Evolutionary conservation across 1,140 invertebrate genomes (phyloP), one percentile per base, ranked within the genome.

Genomic region (Acromyrmex echinatior): DNA sequence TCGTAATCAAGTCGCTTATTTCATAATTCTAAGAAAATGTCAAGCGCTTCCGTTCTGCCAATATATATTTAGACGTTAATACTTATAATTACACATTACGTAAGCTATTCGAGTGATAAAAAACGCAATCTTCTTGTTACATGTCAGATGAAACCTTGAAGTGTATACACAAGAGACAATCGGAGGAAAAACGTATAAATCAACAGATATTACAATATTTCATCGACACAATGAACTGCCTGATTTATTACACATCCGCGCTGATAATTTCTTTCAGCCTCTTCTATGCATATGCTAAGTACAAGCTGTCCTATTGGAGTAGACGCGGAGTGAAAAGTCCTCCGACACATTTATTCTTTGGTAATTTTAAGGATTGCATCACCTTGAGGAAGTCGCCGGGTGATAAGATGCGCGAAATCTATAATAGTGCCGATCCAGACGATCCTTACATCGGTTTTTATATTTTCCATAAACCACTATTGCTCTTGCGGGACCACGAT

Each of bases 381-480:
- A 89, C 86, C 0, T 89, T 94, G 12, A 68, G 87, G 88, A 93
- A 92, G 82, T 51, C 93, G 1, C 92, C 93, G 0, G 88, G 96
- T 94, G 92, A 95, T 39, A 86, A 92, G 0, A 60, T 94, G 6
- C 91, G 91, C 21, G 87, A 93, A 3, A 93, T 94, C 18, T 94
- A 94, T 51, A 87, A 94, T 39, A 78, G 21, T 28, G 93, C 91
- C 16, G 62, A 92, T 56, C 28, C 81, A 0, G 70, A 92, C 3
- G 93, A 92, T 21, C 92, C 92, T 0, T 95, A 93, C 70, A 86
- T 94, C 39, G 96, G 96, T 4, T 92, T 95, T 66, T 96, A 95
- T 73, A 92, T 95, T 58, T 93, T 96, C 39, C 89, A 92, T 6
- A 92, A 91, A 53, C 96, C 96, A 0, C 87, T 90, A 25, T 71